Conservation (phyloP, 2,113 vertebrate genomes). For the Pseudois nayaur region DNA sequence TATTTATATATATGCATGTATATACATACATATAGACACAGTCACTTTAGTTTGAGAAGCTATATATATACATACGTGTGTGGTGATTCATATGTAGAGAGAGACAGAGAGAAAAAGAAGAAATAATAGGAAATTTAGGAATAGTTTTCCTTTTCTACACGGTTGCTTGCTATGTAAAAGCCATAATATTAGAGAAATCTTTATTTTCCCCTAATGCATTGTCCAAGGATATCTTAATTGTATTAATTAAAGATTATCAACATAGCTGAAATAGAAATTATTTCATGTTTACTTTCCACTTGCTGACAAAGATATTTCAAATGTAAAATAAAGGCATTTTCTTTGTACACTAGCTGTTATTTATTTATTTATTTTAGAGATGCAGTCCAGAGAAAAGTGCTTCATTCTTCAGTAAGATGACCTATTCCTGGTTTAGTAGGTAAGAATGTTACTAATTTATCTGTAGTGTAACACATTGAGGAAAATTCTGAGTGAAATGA, state of each 20-base stretch:
- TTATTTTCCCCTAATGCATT: not conserved
- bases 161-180: not conserved
- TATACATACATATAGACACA: not conserved
- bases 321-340: not conserved
- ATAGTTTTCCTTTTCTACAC: not conserved
- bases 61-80: not conserved
- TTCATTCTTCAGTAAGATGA: constrained; percentile 74
- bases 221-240: not conserved
- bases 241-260: not conserved
- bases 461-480: not conserved
- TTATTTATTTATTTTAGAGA: constrained; percentile 59
- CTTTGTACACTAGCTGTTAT: not conserved
- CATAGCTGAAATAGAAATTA: not conserved
- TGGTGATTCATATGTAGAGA: not conserved
- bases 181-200: not conserved
- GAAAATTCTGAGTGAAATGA: not conserved
- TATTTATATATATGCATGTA: not conserved
- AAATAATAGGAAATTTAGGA: not conserved
- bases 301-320: not conserved
- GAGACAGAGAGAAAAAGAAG: not conserved
- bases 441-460: constrained; percentile 36
- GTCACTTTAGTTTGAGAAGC: not conserved
- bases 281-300: not conserved
- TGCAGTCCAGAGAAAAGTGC: constrained; percentile 57
- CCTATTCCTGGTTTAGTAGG: constrained; percentile 75